phyloP scores from a whole-genome alignment of 2,113 vertebrate species.

The Cercopithecus mona region DNA sequence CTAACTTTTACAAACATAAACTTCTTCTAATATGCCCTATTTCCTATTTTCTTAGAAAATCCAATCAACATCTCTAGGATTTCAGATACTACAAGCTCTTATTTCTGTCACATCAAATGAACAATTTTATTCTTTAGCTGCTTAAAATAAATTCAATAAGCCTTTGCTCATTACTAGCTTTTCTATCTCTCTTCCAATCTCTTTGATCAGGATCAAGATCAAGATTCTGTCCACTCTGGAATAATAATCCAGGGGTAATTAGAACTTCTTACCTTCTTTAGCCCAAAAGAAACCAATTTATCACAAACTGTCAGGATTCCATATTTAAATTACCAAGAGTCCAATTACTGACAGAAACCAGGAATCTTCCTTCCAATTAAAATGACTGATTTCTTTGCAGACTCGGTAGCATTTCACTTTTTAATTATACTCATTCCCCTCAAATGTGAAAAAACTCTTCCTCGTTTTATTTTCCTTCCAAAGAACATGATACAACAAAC shows the following conservation, averaged over 20 bases:
- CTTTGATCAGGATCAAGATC: conserved; percentile 70
- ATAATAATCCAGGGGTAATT: conserved; percentile 80
- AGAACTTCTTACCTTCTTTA: conserved; percentile 77
- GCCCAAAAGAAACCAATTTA: conserved; percentile 80
- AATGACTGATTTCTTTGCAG: conserved; percentile 80
- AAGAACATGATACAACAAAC: conserved; percentile 61
- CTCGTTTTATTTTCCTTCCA: conserved; percentile 74
- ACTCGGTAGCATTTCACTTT: conserved; percentile 73
- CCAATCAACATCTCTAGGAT: conserved; percentile 43
- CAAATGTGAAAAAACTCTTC: conserved; percentile 71
- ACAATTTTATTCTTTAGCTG: conserved; percentile 66
- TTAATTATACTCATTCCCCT: conserved; percentile 80
- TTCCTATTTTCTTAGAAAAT: conserved; percentile 42
- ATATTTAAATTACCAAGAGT: conserved; percentile 81
- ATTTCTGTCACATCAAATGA: conserved; percentile 67
- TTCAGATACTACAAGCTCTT: conserved; percentile 64
- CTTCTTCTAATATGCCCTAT: conserved; percentile 32
- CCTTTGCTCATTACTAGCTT: conserved; percentile 62
- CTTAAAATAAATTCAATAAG: conserved; percentile 60
- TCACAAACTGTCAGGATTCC: conserved; percentile 78
- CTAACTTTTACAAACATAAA: background rate
- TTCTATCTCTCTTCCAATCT: conserved; percentile 51
- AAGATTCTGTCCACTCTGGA: conserved; percentile 65
- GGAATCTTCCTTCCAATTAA: conserved; percentile 81
- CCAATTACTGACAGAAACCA: conserved; percentile 74